These are phyloP conservation scores for Sebastiscus albofasciatus DNA, from an alignment of 2,797 vertebrate genomes.

Conservation along the genomic window DNA sequence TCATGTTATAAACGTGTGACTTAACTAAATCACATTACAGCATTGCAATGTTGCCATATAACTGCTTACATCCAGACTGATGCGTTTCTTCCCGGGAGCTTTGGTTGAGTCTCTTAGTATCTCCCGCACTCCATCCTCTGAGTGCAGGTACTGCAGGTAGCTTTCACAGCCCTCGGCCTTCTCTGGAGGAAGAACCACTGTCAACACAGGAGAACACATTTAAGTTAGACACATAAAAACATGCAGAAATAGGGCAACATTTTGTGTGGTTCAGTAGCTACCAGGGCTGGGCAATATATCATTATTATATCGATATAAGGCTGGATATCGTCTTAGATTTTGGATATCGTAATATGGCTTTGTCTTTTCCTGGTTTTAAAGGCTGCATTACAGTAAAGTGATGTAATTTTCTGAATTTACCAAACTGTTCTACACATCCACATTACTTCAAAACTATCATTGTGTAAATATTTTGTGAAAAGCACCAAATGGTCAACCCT, in stretches of 20 bases:
- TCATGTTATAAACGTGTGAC: background rate
- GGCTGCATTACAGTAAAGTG: too few species aligned
- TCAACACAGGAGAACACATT: constrained; percentile 13
- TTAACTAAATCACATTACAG: background rate
- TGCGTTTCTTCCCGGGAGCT: constrained; percentile 78
- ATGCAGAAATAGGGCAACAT: background rate
- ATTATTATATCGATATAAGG: too few species aligned
- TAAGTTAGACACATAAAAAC: background rate
- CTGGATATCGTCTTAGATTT: too few species aligned
- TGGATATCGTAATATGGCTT: too few species aligned
- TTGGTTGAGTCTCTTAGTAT: constrained; percentile 71
- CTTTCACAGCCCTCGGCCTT: constrained; percentile 83
- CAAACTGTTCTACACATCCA: too few species aligned
- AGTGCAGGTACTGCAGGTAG: constrained; percentile 75
- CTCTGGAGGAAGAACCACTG: constrained; percentile 85
- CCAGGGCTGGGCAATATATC: too few species aligned
- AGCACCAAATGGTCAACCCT: too few species aligned
- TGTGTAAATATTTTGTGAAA: too few species aligned
- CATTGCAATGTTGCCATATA: background rate
- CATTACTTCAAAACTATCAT: too few species aligned
- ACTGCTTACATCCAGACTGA: constrained; percentile 81
- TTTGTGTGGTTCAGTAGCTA: background rate
- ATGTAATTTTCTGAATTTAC: too few species aligned
- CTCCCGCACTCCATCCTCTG: constrained; percentile 78
- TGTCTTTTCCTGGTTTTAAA: too few species aligned